These are phyloP conservation scores for Chaetodon trifascialis DNA, from an alignment of 2,113 vertebrate species.

Conservation along the genomic window DNA sequence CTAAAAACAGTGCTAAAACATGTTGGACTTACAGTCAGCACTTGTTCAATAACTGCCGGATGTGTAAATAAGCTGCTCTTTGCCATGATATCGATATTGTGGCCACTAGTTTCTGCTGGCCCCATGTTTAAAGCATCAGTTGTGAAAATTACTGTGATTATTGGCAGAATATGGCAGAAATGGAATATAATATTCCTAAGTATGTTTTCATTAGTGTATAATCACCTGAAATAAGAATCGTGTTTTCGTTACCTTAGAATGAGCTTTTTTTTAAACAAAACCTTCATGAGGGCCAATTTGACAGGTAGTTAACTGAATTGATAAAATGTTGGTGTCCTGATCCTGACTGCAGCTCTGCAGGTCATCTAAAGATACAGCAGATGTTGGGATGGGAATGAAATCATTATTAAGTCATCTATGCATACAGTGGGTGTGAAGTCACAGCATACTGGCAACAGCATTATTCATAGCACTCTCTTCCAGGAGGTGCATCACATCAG, in stretches of 20 bases:
- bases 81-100: too few species aligned
- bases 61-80: neutral
- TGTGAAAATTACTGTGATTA: too few species aligned
- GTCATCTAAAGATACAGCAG: neutral
- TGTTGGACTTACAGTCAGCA: neutral
- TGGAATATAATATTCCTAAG: too few species aligned
- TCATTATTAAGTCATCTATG: conserved; percentile 17
- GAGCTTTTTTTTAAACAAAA: neutral
- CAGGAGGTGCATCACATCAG: conserved; percentile 63
- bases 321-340: too few species aligned
- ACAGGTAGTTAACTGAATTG: neutral
- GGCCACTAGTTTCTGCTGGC: too few species aligned
- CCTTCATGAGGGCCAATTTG: neutral
- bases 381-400: neutral
- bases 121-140: too few species aligned
- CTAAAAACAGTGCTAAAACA: neutral
- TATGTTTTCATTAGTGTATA: too few species aligned
- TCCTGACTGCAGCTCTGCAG: neutral
- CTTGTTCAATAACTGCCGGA: neutral
- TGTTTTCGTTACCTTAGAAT: too few species aligned
- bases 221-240: too few species aligned
- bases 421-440: conserved; percentile 38
- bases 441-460: conserved; percentile 36
- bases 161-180: too few species aligned
- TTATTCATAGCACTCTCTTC: conserved; percentile 55